phyloP scores from a whole-genome alignment of 23 tunicate genomes.

The Aplidium turbinatum region DNA sequence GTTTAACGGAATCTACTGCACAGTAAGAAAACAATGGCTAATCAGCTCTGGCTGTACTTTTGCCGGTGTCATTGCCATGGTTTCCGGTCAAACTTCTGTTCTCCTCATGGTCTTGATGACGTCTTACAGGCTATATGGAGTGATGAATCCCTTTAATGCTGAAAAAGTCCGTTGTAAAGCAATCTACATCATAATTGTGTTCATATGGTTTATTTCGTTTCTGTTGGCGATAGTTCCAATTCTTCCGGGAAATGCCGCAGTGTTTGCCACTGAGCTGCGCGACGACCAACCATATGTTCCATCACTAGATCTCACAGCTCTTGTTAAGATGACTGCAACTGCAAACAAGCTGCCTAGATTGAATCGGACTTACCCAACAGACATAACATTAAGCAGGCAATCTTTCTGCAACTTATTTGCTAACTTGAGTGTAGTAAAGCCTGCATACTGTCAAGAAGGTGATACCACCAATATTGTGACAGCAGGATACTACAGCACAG shows the following conservation, averaged over 20 bases:
- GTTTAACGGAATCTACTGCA: slow-evolving; percentile 58
- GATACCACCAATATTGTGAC: not conserved
- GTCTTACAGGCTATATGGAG: slow-evolving; percentile 53
- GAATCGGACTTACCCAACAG: not conserved
- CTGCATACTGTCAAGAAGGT: slow-evolving; percentile 8
- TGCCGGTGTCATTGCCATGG: slow-evolving; percentile 43
- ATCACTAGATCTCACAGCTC: not conserved
- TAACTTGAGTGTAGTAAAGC: not conserved
- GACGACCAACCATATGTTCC: slow-evolving; percentile 33
- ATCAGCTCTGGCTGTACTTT: slow-evolving; percentile 37
- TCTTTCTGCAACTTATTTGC: slow-evolving; percentile 26
- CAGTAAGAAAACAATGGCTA: slow-evolving; percentile 39
- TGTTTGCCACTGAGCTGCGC: not conserved
- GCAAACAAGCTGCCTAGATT: slow-evolving; percentile 9
- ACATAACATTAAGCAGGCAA: not conserved
- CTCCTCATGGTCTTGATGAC: slow-evolving; percentile 76
- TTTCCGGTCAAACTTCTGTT: slow-evolving; percentile 62
- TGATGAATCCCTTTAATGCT: slow-evolving; percentile 55
- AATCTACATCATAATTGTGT: slow-evolving; percentile 17
- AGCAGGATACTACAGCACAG: slow-evolving; percentile 57
- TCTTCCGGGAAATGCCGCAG: not conserved
- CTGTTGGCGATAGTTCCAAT: slow-evolving; percentile 44
- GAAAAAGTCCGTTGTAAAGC: slow-evolving; percentile 36
- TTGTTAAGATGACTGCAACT: not conserved
- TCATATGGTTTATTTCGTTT: slow-evolving; percentile 39